Base-by-base conservation (phyloP, 2,888 invertebrate genomes). In the Lycophotia porphyrea region DNA sequence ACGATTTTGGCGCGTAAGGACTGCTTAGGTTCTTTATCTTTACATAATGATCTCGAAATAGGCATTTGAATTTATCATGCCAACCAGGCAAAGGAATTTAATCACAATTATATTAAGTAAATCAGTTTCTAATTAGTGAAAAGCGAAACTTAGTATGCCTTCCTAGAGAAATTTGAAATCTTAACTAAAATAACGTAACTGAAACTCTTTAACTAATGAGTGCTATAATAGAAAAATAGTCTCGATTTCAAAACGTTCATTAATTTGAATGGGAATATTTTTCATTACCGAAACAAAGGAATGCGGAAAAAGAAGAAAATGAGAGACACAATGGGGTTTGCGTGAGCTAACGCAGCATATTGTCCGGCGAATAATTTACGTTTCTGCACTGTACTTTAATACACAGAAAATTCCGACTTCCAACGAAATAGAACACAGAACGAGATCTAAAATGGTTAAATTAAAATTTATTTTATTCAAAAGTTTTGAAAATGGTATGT, bases 311-410 rank as follows among this genome's bases (percentile, higher is more conserved):
- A 82, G 78, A 78, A 79, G 77, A 80, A 83, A 82, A 77, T 68
- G 47, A 75, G 74, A 81, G 81, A 85, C 78, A 88, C 88, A 89
- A 88, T 88, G 74, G 85, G 79, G 80, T 76, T 88, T 82, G 84
- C 87, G 81, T 87, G 80, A 82, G 77, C 72, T 77, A 76, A 81
- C 85, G 68, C 76, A 72, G 80, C 80, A 80, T 85, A 86, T 86
- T 88, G 81, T 88, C 82, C 80, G 65, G 49, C 74, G 80, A 84
- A 82, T 82, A 82, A 82, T 88, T 88, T 80, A 83, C 77, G 71
- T 76, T 84, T 80, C 82, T 79, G 76, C 75, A 65, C 79, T 39
- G n/a, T 47, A 73, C 76, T 88, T 80, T 86, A 71, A 82, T 68
- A 67, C 52, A 76, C 60, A 67, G 67, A 73, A 77, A 84, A 70